Conservation (phyloP, 2,797 vertebrate species). For the Pogoniulus pusillus region DNA sequence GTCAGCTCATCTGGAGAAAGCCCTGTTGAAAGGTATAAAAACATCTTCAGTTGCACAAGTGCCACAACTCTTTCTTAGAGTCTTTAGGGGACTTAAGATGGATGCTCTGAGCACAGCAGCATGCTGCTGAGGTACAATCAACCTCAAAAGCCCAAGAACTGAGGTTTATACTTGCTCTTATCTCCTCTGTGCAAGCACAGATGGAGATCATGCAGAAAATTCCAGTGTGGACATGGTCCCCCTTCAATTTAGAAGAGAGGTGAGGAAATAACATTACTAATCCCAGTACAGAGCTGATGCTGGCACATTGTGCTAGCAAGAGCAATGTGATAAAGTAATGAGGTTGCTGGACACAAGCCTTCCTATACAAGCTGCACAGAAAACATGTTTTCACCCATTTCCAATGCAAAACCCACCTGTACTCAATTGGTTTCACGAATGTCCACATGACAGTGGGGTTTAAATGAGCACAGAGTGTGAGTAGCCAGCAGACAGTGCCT, state of each 20-base stretch:
- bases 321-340: constrained; percentile 43
- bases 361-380: constrained; percentile 4
- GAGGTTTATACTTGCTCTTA: neutral
- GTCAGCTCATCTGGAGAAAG: neutral
- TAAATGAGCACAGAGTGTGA: neutral
- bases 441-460: neutral
- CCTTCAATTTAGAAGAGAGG: neutral
- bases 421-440: neutral
- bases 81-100: neutral
- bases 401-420: constrained; percentile 8
- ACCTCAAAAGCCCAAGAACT: neutral
- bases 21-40: neutral
- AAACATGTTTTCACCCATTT: constrained; percentile 47
- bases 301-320: neutral
- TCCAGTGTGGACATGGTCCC: neutral
- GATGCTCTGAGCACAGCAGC: neutral
- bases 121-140: neutral
- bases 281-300: neutral
- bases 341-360: constrained; percentile 6
- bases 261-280: neutral
- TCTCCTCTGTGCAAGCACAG: neutral
- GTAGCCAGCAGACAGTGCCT: neutral
- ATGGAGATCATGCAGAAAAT: neutral
- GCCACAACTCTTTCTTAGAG: neutral
- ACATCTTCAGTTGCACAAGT: neutral